A percentile compares a stretch with the other conserved stretches of the same genome.
These are phyloP conservation scores for Psilanteris sp. DNA, from an alignment of 1,140 invertebrate species.

Conservation along the genomic window DNA sequence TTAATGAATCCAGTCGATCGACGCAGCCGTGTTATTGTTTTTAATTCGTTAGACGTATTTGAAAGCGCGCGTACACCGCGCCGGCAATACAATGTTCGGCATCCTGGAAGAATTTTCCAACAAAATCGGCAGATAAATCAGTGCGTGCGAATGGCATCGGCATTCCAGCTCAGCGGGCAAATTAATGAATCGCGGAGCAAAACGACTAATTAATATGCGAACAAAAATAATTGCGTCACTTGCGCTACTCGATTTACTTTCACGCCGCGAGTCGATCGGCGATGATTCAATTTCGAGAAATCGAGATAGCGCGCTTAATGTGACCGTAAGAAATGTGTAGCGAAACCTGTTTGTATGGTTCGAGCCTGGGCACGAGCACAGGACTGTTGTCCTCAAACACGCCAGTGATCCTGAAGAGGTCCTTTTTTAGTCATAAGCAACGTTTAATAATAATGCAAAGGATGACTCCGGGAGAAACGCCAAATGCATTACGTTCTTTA, in stretches of 20 bases:
- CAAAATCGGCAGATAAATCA: conserved; percentile 7
- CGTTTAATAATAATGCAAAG: conserved; percentile 30
- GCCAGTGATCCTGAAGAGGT: conserved; percentile 43
- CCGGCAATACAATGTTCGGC: neutral
- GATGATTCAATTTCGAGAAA: conserved; percentile 62
- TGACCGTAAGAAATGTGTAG: conserved; percentile 48
- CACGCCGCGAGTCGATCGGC: conserved; percentile 46
- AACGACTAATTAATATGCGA: conserved; percentile 48
- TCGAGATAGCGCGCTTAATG: conserved; percentile 42
- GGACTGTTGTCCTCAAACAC: conserved; percentile 56
- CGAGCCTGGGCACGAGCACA: conserved; percentile 23
- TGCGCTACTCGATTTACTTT: conserved; percentile 52
- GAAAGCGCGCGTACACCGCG: no score
- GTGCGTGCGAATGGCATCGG: conserved; percentile 20
- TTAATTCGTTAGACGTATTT: no score
- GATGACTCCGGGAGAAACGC: neutral
- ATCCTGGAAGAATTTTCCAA: neutral
- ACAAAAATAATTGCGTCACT: conserved; percentile 57
- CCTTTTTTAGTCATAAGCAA: conserved; percentile 53
- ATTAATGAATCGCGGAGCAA: conserved; percentile 42
- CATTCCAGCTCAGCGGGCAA: conserved; percentile 15
- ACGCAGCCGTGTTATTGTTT: no score
- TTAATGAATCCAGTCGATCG: no score
- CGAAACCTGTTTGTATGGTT: conserved; percentile 49
- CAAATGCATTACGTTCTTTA: no score